Conservation (phyloP, 2,888 invertebrate species). For the Sinhomidia bicolor region DNA sequence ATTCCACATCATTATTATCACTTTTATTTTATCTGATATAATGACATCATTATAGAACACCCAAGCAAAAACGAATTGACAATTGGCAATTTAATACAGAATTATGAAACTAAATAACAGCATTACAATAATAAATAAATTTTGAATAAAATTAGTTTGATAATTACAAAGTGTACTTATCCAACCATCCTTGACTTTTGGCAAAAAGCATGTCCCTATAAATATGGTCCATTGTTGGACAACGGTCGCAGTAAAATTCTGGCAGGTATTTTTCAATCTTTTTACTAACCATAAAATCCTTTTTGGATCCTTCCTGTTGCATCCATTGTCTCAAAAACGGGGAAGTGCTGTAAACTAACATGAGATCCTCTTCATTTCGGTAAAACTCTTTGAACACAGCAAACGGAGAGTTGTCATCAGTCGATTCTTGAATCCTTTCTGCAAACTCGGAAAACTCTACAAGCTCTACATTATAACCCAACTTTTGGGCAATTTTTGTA, state of each 20-base stretch:
- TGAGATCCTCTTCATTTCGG: neutral
- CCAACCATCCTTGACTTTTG: neutral
- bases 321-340: neutral
- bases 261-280: neutral
- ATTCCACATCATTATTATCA: too few relatives aligned
- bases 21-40: too few relatives aligned
- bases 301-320: neutral
- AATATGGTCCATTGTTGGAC: neutral
- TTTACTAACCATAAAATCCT: neutral
- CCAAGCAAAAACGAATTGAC: too few relatives aligned
- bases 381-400: conserved; percentile 29
- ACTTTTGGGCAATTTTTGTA: neutral
- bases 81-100: too few relatives aligned
- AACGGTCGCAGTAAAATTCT: neutral
- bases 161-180: conserved; percentile 13
- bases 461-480: conserved; percentile 17
- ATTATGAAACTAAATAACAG: too few relatives aligned
- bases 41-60: too few relatives aligned
- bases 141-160: too few relatives aligned
- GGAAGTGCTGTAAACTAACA: neutral
- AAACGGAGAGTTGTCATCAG: neutral
- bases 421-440: neutral
- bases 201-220: conserved; percentile 23
- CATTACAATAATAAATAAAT: too few relatives aligned
- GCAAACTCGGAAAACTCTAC: conserved; percentile 14